Base-by-base conservation (phyloP, 2,113 vertebrate species). In the Syngnathus typhle region DNA sequence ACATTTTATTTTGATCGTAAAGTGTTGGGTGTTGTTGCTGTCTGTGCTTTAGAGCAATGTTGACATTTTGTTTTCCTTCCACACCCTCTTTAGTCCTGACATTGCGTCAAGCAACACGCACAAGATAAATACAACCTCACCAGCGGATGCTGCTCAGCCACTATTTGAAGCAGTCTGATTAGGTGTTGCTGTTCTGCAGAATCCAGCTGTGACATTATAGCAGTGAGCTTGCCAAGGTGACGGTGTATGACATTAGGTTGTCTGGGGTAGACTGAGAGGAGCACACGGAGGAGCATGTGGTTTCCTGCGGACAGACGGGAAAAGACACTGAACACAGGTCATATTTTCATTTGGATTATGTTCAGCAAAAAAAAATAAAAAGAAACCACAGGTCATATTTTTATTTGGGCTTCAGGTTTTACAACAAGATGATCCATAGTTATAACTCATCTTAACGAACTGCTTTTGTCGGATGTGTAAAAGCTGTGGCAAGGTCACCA, bases 261-360 rank as follows among this genome's bases (percentile, higher is more conserved):
- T 72, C 89, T 87, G 71, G 93, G 93, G 69, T 96, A 95, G 38
- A 99, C 90, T 1, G 94, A 93, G 0, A 95, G 94, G 64, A 98
- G 85, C 47, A 98, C 93, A 2, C 94, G 91, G 19, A 98, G 78
- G 81, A 99, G 74, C 92, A 97, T 89, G 74, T 79, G 73, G 82
- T 98, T 98, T 77, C 95, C 96, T 99, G 70, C 5, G 65, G 16
- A 75, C 27, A 69, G 36, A 67, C 37, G 71, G 6, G n/a, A 12
- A 67, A n/a, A 39, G 5, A 43, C 1, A 44, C 16, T 39, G 19
- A 4, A 43, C 46, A 18, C 7, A n/a, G 16, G 49, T 52, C 49
- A 52, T n/a, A 7, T 52, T 21, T 52, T 52, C 10, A 21, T n/a
- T 21, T 52, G 49, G 19, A 52, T 52, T n/a, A 52, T 21, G 19